Percentiles rank a stretch among this genome's conserved stretches.
phyloP scores from a whole-genome alignment of 2,888 invertebrate genomes.

The Nebria salina region DNA sequence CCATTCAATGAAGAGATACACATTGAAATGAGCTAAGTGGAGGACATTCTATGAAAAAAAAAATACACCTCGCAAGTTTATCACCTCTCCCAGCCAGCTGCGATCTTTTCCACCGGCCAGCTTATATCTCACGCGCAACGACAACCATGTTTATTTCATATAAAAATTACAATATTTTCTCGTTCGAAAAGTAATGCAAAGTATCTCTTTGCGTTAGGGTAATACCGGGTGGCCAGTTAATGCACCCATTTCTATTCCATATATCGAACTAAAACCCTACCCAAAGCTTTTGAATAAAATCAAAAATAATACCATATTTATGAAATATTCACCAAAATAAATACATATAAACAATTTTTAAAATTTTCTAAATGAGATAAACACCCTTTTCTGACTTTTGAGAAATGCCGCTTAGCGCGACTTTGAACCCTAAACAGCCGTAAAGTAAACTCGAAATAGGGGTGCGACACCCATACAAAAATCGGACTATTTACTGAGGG shows the following conservation, averaged over 20 bases:
- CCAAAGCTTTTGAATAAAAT: background rate
- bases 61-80: background rate
- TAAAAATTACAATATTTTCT: background rate
- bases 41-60: background rate
- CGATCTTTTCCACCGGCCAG: background rate
- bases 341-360: too few relatives aligned
- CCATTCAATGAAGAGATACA: background rate
- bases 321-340: too few relatives aligned
- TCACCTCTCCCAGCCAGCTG: background rate
- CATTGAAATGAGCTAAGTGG: background rate
- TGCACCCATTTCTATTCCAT: background rate
- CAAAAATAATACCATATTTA: background rate
- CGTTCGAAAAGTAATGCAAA: background rate
- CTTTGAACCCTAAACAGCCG: background rate
- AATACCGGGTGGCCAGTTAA: background rate
- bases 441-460: background rate
- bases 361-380: too few relatives aligned
- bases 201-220: background rate
- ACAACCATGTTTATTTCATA: background rate
- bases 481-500: background rate
- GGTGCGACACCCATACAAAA: background rate
- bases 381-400: too few relatives aligned
- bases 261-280: too few relatives aligned
- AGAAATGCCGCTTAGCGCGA: background rate
- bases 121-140: background rate